These are phyloP conservation scores for Henricia sp. DNA, from an alignment of 53 echinoderm and acorn worm species.

Conservation along the genomic window DNA sequence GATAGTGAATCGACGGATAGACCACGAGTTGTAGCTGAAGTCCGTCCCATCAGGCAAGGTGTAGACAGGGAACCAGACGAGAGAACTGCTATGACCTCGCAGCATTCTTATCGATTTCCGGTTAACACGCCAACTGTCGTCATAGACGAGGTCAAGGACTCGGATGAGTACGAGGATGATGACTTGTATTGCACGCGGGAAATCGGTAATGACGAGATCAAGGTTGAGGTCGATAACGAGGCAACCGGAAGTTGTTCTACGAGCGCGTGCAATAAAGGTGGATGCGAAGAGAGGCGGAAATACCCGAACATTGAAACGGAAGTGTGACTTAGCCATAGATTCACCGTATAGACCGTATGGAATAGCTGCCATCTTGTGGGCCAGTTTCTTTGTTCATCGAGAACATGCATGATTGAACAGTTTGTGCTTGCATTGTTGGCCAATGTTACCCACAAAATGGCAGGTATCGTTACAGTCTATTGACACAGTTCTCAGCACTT, in stretches of 20 bases:
- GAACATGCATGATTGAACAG: too few relatives aligned
- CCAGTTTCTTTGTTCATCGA: too few relatives aligned
- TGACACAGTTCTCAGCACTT: too few relatives aligned
- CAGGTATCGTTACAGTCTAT: too few relatives aligned
- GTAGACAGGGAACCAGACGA: constrained; percentile 21
- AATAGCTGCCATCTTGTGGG: too few relatives aligned
- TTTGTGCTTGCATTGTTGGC: too few relatives aligned
- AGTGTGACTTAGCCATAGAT: background rate
- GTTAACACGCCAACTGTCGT: constrained; percentile 40
- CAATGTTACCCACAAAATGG: too few relatives aligned
- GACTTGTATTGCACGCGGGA: constrained; percentile 12
- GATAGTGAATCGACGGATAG: constrained; percentile 35
- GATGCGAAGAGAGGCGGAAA: constrained; percentile 9
- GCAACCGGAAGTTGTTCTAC: constrained; percentile 5
- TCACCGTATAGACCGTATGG: too few relatives aligned
- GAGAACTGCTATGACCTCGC: constrained; percentile 2
- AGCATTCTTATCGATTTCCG: background rate
- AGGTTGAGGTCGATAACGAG: constrained; percentile 39
- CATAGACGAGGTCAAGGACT: constrained; percentile 42
- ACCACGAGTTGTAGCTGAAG: background rate
- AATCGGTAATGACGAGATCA: constrained; percentile 11
- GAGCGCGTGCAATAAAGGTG: constrained; percentile 16
- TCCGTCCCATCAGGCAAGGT: constrained; percentile 6
- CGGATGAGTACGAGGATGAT: constrained; percentile 18
- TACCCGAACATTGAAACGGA: constrained; percentile 54